Evolutionary conservation across 2,888 invertebrate genomes (phyloP).

Genomic region (Standfussiana lucernea): DNA sequence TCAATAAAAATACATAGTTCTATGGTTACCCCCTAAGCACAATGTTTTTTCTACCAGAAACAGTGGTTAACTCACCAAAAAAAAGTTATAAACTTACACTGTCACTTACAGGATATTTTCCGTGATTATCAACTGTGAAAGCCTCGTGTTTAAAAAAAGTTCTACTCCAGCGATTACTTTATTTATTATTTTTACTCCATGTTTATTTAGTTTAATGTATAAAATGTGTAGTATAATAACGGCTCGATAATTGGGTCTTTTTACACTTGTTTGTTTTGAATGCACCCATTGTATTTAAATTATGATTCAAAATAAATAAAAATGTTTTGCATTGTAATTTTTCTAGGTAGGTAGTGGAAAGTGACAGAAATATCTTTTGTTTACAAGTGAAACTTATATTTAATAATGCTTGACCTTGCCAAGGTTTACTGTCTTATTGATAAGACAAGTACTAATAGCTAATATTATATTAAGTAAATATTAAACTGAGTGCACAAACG

Average conservation of each 20-base stretch:
- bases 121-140: too few species aligned
- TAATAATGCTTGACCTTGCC: background rate
- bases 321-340: background rate
- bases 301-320: background rate
- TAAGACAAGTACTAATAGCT: background rate
- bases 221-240: background rate
- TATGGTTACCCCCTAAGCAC: background rate
- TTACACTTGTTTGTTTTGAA: background rate
- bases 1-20: background rate
- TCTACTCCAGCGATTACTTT: background rate
- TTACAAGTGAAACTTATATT: background rate
- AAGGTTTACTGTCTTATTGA: constrained; percentile 11
- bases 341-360: background rate
- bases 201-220: background rate
- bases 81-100: too few species aligned
- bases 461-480: constrained; percentile 11
- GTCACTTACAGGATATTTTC: too few species aligned
- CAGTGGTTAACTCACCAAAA: background rate
- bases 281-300: background rate
- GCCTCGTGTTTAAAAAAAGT: too few species aligned
- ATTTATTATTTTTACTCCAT: background rate
- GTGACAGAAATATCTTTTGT: background rate
- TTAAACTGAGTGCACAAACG: background rate
- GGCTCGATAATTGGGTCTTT: background rate
- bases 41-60: background rate